phyloP scores from a whole-genome alignment of 2,888 invertebrate genomes.

The Diploptera punctata region DNA sequence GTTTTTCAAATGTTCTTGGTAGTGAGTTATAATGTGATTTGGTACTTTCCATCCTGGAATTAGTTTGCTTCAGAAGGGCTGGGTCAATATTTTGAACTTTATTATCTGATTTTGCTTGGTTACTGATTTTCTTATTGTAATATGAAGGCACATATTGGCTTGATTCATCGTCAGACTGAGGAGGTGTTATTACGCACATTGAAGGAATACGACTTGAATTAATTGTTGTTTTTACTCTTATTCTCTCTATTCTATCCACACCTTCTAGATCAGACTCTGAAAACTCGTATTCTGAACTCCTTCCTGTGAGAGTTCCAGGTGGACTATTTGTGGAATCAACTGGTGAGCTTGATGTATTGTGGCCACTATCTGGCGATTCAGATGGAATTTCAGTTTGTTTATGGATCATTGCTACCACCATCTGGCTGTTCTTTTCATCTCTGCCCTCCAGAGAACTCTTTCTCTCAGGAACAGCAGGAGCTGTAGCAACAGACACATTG shows the following conservation, averaged over 20 bases:
- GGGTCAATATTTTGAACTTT: background rate
- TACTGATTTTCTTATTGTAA: background rate
- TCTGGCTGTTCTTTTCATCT: constrained; percentile 55
- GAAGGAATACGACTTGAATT: constrained; percentile 89
- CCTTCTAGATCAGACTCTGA: constrained; percentile 89
- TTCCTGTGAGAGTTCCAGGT: constrained; percentile 63
- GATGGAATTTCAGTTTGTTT: constrained; percentile 42
- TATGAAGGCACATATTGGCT: constrained; percentile 35
- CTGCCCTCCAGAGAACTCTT: constrained; percentile 68
- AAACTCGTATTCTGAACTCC: constrained; percentile 81
- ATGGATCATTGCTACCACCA: constrained; percentile 65
- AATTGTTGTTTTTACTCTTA: constrained; percentile 85
- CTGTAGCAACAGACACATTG: constrained; percentile 63
- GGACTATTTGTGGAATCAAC: constrained; percentile 76
- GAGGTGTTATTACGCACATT: constrained; percentile 90
- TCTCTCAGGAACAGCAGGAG: constrained; percentile 82
- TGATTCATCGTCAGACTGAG: constrained; percentile 86
- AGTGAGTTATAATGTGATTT: constrained; percentile 5
- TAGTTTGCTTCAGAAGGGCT: background rate
- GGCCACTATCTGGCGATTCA: constrained; percentile 81
- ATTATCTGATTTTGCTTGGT: background rate
- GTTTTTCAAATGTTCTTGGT: constrained; percentile 28
- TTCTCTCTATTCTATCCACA: constrained; percentile 85
- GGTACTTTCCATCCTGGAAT: background rate
- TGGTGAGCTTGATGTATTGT: constrained; percentile 81